Percentiles rank a stretch among this genome's conserved stretches.
phyloP scores from a whole-genome alignment of 2,113 vertebrate species.

The Siphamia tubifer region DNA sequence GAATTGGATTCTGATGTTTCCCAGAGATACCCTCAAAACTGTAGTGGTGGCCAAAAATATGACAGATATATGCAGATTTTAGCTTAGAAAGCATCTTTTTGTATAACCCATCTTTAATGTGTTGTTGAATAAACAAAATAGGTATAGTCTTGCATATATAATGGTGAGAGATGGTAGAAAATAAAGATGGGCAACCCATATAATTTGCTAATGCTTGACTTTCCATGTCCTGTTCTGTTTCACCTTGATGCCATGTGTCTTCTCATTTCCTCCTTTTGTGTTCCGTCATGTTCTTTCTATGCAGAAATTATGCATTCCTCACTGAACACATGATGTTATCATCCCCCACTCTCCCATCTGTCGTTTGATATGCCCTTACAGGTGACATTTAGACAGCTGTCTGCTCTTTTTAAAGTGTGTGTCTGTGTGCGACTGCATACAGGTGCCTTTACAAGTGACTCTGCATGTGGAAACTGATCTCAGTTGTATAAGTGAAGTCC shows the following conservation, averaged over 20 bases:
- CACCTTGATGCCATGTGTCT: neutral
- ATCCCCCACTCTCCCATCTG: slow-evolving; percentile 18
- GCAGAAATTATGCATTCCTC: neutral
- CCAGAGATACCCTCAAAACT: slow-evolving; percentile 15
- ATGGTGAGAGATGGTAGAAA: slow-evolving; percentile 17
- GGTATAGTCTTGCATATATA: neutral
- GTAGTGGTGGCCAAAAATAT: slow-evolving; percentile 2
- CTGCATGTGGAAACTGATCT: no score
- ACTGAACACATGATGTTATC: slow-evolving; percentile 16
- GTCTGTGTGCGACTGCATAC: neutral
- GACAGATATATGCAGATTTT: neutral
- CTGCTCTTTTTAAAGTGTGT: slow-evolving; percentile 7
- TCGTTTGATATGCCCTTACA: slow-evolving; percentile 11
- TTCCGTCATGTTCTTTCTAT: slow-evolving; percentile 13
- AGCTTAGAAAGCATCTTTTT: neutral
- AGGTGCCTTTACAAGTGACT: no score
- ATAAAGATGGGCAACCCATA: neutral
- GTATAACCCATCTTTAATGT: no score
- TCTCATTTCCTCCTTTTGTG: neutral
- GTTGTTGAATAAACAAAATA: neutral
- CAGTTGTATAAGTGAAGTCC: neutral
- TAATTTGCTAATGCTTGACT: neutral
- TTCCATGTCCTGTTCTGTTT: neutral
- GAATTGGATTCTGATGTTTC: slow-evolving; percentile 32
- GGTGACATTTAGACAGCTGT: slow-evolving; percentile 28